phyloP scores from a whole-genome alignment of 2,888 invertebrate species.

The Lithophane ornitopus region DNA sequence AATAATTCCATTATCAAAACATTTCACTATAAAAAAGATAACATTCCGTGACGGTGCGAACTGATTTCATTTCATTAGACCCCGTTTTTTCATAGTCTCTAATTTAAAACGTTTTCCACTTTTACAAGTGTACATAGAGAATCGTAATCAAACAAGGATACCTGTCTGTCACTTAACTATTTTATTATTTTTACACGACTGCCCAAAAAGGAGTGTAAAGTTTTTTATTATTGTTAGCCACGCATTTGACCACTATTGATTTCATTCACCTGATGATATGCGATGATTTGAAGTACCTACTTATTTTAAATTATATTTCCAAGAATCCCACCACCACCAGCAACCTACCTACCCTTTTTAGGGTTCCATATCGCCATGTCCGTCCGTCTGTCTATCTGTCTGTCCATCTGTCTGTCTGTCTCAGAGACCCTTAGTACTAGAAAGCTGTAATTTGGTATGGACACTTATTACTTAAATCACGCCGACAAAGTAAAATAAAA shows the following conservation, averaged over 20 bases:
- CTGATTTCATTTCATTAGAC: constrained; percentile 8
- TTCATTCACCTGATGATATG: neutral
- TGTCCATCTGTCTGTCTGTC: too few relatives aligned
- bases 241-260: neutral
- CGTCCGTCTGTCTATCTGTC: too few relatives aligned
- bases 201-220: too few relatives aligned
- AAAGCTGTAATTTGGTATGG: too few relatives aligned
- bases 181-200: neutral
- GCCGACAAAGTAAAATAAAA: too few relatives aligned
- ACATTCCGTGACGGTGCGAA: constrained; percentile 1
- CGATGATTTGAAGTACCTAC: neutral
- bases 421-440: too few relatives aligned
- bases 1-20: neutral
- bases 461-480: too few relatives aligned
- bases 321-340: neutral
- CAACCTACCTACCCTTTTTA: neutral
- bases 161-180: neutral
- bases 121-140: neutral
- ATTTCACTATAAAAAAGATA: neutral
- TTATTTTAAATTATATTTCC: neutral
- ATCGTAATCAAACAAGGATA: neutral
- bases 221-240: neutral
- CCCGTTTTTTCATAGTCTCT: neutral
- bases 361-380: too few relatives aligned
- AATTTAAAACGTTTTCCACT: neutral